These are phyloP conservation scores for Meriones psammophilus DNA, from an alignment of 2,797 vertebrate species.

Conservation along the genomic window DNA sequence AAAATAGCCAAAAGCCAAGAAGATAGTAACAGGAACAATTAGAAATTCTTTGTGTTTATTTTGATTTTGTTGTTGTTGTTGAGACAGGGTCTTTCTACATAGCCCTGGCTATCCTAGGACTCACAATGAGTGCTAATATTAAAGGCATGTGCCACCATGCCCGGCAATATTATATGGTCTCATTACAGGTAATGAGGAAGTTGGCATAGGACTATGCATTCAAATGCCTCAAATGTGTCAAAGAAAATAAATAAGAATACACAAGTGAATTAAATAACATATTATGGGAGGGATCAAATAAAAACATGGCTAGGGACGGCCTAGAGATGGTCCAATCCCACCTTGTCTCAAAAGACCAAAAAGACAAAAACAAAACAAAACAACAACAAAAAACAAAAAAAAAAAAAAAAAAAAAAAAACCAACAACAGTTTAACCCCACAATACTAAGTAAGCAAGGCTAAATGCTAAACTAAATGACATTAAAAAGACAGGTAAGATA, in stretches of 20 bases:
- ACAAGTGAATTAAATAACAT: neutral
- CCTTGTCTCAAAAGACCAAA: neutral
- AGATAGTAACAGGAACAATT: neutral
- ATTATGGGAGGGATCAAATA: neutral
- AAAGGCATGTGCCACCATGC: neutral
- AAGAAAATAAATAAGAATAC: conserved; percentile 37
- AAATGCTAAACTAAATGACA: neutral
- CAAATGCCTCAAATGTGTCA: conserved; percentile 29
- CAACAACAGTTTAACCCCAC: neutral
- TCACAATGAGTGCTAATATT: neutral
- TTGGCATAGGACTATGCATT: neutral
- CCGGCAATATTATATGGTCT: neutral
- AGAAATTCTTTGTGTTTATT: neutral
- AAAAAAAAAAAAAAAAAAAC: neutral
- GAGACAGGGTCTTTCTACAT: neutral
- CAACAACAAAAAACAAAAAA: neutral
- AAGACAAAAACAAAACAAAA: neutral
- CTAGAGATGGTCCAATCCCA: neutral
- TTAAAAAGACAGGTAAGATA: neutral
- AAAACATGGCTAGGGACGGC: neutral
- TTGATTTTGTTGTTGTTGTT: neutral
- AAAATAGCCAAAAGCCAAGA: conserved; percentile 31
- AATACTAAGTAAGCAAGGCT: neutral
- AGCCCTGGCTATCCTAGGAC: neutral
- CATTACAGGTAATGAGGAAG: neutral